Base-by-base conservation (phyloP, 2,888 invertebrate species). In the Carpatolechia fugitivella region DNA sequence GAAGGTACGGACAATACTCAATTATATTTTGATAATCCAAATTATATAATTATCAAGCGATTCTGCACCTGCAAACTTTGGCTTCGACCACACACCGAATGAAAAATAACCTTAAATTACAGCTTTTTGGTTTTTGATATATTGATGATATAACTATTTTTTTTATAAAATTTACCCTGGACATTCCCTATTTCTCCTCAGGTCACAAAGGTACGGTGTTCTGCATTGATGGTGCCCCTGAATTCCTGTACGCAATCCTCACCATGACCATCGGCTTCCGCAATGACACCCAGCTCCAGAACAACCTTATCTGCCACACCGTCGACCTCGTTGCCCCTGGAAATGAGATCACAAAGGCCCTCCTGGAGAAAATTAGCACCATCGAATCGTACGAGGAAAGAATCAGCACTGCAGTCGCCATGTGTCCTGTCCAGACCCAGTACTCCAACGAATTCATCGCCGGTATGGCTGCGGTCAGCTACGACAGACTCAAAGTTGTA, bases 201-300 rank as follows among this genome's bases (percentile, higher is more conserved):
- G 90, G 90, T 63, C 80, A 86, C 64, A 83, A 72, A 11, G 95
- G 95, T 2, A 88, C 91, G 40, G 66, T 96, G 1, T 87, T 95
- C 66, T 91, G 97, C 11, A 90, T 99, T 48, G 98, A 98, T 75
- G 97, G 98, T 11, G 91, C 95, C 0, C 96, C 96, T 0, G 92
- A 93, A 33, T 93, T 93, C 70, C 82, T 96, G 14, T 92, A 93
- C 70, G 84, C 89, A 0, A 66, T 93, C 0, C 69, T 92, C 1
- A 83, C 87, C 1, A 83, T 91, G 72, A 85, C 92, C 1, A 69
- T 92, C 10, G 74, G 74, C 33, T 75, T 79, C 20, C 82, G 80
- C 54, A 85, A 82, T 48, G 91, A 92, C 31, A 61, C 72, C 0
- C 85, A 91, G 55, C 78, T 93, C 0, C 92, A 94, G 67, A 91